These are phyloP conservation scores for Euproctis similis DNA, from an alignment of 2,888 invertebrate species.

Conservation along the genomic window DNA sequence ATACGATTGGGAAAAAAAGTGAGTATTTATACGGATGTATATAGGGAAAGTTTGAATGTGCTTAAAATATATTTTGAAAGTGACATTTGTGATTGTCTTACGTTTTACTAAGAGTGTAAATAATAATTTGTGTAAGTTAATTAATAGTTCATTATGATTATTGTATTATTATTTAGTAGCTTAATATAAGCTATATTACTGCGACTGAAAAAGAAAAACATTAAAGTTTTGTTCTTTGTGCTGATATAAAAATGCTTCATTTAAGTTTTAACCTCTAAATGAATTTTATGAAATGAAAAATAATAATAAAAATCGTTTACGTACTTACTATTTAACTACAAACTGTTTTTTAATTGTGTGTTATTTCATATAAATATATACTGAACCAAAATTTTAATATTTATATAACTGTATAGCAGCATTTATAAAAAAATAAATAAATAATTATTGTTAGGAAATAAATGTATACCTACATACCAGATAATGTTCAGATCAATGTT, in stretches of 20 bases:
- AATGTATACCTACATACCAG: no score
- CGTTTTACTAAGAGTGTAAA: constrained; percentile 57
- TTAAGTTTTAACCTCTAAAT: background rate
- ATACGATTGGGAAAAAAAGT: constrained; percentile 22
- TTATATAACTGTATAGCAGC: constrained; percentile 23
- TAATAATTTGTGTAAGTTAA: constrained; percentile 65
- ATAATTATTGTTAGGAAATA: no score
- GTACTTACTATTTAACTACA: constrained; percentile 19
- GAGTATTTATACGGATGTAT: constrained; percentile 46
- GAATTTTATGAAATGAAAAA: no score
- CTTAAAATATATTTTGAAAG: constrained; percentile 47
- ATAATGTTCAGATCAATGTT: constrained; percentile 15
- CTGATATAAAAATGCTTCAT: background rate
- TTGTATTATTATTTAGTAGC: constrained; percentile 48
- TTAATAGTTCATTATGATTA: constrained; percentile 44
- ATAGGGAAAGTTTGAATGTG: constrained; percentile 58
- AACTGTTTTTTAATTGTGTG: no score
- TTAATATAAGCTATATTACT: constrained; percentile 44
- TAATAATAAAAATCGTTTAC: constrained; percentile 17
- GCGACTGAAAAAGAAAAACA: constrained; percentile 61
- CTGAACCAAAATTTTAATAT: constrained; percentile 17
- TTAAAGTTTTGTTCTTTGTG: constrained; percentile 4
- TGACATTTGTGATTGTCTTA: constrained; percentile 58
- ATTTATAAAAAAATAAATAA: constrained; percentile 14
- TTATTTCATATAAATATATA: constrained; percentile 23